phyloP scores from a whole-genome alignment of 2,888 invertebrate genomes.

The Rambutsinella grinnellia region DNA sequence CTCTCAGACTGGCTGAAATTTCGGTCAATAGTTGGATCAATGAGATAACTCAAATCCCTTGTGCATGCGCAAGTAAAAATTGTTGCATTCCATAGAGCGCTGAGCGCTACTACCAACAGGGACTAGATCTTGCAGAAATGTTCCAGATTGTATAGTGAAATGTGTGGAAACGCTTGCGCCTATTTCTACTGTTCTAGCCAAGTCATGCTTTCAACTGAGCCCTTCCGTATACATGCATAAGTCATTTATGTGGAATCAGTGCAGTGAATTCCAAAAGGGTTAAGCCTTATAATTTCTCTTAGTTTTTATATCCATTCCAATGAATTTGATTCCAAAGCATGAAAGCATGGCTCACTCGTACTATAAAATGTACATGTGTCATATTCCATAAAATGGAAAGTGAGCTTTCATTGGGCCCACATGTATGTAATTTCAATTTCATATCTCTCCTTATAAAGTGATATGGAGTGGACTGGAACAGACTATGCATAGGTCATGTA shows the following conservation, averaged over 20 bases:
- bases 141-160: no score
- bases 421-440: neutral
- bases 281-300: no score
- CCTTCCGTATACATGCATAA: neutral
- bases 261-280: neutral
- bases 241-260: neutral
- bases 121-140: neutral
- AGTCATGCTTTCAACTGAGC: neutral
- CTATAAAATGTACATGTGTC: no score
- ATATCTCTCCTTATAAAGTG: neutral
- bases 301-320: no score
- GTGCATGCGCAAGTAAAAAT: conserved; percentile 25
- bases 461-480: neutral
- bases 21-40: conserved; percentile 38
- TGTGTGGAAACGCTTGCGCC: no score
- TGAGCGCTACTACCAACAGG: neutral
- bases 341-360: no score
- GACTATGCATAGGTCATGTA: neutral
- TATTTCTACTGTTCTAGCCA: neutral
- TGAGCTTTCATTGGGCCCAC: neutral
- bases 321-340: no score
- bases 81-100: conserved; percentile 36
- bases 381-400: no score
- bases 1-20: conserved; percentile 13
- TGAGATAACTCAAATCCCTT: neutral